phyloP scores from a whole-genome alignment of 23 tunicate genomes.

The Halocynthia aurantium region DNA sequence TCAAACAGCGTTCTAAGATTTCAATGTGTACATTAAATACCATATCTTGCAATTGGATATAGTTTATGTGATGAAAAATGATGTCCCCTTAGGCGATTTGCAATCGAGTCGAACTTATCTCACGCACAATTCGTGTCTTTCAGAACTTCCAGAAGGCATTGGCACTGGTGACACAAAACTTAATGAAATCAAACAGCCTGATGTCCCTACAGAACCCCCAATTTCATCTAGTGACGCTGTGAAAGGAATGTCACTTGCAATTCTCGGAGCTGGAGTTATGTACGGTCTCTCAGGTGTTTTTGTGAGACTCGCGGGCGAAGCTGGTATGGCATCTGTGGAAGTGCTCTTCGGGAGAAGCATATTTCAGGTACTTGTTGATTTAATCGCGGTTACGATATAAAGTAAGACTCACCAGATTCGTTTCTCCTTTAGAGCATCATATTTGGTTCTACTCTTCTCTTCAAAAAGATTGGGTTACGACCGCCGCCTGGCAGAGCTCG shows the following conservation, averaged over 20 bases:
- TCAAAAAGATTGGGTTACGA: constrained; percentile 25
- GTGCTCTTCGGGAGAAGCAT: constrained; percentile 53
- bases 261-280: constrained; percentile 78
- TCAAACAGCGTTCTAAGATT: too few species aligned
- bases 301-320: constrained; percentile 59
- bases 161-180: background rate
- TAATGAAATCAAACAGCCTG: background rate
- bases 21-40: too few species aligned
- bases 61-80: too few species aligned
- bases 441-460: constrained; percentile 33
- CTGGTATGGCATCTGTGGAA: constrained; percentile 54
- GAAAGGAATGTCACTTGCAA: constrained; percentile 47
- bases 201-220: background rate
- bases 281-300: constrained; percentile 75
- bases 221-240: constrained; percentile 21
- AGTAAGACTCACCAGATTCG: background rate
- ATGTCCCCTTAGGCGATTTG: too few species aligned
- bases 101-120: background rate
- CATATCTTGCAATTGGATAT: too few species aligned
- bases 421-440: constrained; percentile 25
- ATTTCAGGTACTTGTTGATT: constrained; percentile 41
- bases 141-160: constrained; percentile 14
- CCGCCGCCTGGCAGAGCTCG: constrained; percentile 47
- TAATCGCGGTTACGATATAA: background rate
- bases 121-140: background rate